Evolutionary conservation across 2,888 invertebrate genomes (phyloP).

Genomic region (Sphaerophoria taeniata): DNA sequence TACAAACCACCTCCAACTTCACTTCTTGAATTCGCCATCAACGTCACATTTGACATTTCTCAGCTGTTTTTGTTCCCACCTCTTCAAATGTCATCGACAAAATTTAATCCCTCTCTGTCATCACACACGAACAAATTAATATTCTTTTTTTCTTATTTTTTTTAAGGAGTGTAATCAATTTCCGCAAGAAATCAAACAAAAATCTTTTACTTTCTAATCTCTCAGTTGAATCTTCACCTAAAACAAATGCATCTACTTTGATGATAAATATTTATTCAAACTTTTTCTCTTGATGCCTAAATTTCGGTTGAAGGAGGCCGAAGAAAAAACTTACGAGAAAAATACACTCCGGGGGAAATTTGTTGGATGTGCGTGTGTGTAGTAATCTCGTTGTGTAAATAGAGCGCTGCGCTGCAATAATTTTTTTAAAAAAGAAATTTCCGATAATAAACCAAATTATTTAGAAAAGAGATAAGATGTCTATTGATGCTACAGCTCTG

Average conservation of each 20-base stretch:
- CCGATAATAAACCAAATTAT: not conserved
- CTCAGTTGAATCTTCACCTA: constrained; percentile 5
- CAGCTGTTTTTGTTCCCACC: constrained; percentile 68
- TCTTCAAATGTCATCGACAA: constrained; percentile 56
- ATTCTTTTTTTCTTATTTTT: constrained; percentile 52
- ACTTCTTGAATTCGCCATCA: constrained; percentile 7
- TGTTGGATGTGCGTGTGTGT: constrained; percentile 45
- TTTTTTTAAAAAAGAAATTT: not conserved
- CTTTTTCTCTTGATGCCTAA: constrained; percentile 53
- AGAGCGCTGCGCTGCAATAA: constrained; percentile 36
- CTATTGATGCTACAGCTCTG: constrained; percentile 87
- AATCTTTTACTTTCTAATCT: constrained; percentile 44
- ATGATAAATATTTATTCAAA: not conserved
- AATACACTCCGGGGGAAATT: constrained; percentile 31
- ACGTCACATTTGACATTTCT: constrained; percentile 60
- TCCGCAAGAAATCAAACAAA: constrained; percentile 51
- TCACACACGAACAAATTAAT: constrained; percentile 47
- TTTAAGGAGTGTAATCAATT: constrained; percentile 69
- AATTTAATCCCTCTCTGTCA: constrained; percentile 65
- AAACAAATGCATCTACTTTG: constrained; percentile 44
- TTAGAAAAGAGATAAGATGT: constrained; percentile 81
- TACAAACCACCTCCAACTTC: constrained; percentile 45
- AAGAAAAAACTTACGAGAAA: constrained; percentile 11
- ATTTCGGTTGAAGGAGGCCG: constrained; percentile 12
- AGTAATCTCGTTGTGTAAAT: constrained; percentile 60